Base-by-base conservation (phyloP, 2,888 invertebrate species). In the Willowsia nigromaculata region DNA sequence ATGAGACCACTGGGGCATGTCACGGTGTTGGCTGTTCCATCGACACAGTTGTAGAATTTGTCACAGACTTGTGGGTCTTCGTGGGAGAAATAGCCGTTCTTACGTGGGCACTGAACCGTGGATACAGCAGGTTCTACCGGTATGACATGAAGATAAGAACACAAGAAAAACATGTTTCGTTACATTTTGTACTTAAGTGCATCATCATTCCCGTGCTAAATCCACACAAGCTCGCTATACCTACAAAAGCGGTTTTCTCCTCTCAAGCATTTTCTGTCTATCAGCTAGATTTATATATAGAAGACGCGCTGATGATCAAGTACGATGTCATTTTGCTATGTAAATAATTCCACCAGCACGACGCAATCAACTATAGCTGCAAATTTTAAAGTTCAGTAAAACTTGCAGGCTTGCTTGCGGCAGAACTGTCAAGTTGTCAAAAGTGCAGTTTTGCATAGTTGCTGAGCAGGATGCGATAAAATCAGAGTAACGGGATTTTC, bases 21-120 rank as follows among this genome's bases (percentile, higher is more conserved):
- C 93, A 96, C 96, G 94, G 97, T 96, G 82, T 95, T 96, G 80
- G 96, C 95, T 37, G 97, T 97, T 81, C 98, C 97, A 91, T 97
- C 97, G 93, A 97, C 97, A 98, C 92, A 91, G 81, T 97, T 97
- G 95, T 95, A 97, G 95, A 97, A 98, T 91, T 97, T 94, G 94
- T 97, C 96, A 95, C 98, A 98, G 18, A 97, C 95, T 5, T 96
- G 93, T 0, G 96, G 95, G 93, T 98, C 97, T 9, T 97, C 97
- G 95, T 98, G 97, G 56, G 97, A 96, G 94, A 98, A 98, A 96
- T 97, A 97, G 71, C 98, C 98, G 94, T 98, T 97, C 93, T 96
- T 96, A 91, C 98, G 95, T 25, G 97, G 97, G 93, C 98, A 98
- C 91, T 95, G 95, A 65, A 94, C 94, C 93, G 94, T 96, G 9